Base-by-base conservation (phyloP, 1,140 invertebrate genomes). In the Drosophila rufa region DNA sequence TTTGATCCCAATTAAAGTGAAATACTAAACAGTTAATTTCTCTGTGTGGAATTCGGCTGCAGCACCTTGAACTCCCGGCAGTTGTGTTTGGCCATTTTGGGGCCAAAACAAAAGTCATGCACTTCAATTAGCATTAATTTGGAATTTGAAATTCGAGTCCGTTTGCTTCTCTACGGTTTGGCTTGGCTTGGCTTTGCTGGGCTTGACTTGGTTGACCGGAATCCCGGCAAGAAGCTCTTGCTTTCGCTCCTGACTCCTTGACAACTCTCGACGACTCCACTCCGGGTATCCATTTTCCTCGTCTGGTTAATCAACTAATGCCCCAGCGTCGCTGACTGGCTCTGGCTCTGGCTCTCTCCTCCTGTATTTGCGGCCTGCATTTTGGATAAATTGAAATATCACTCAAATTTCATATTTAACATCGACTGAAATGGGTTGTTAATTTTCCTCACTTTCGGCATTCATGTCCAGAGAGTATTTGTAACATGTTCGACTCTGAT, bases 51-150 rank as follows among this genome's bases (percentile, higher is more conserved):
- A 30, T 15, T 30, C 17, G 27, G 4, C 14, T 17, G n/a, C 25
- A 59, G 15, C 9, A 15, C 36, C 36, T 40, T 14, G 17, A 68
- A 40, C 45, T 43, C n/a, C 19, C 7, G 66, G 14, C 33, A 48
- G 12, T 38, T 17, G 36, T 38, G 2, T 6, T 30, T n/a, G 42
- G 19, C 22, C 55, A 42, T 46, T 46, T 59, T 38, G 22, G 33
- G 36, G 43, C 43, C 64, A 58, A 38, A 47, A 60, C 64, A 46
- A 66, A 60, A 38, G 58, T 48, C 65, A 68, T 65, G 36, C 60
- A 65, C 46, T 69, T 65, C 60, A 68, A 65, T 69, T 69, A 51
- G 66, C 59, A 66, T 51, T 65, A 69, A 66, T 69, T 69, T 69
- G 46, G 19, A 22, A 66, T 43, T 66, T 33, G 60, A 19, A 45